Percentiles rank a stretch among this genome's conserved stretches.
phyloP scores from a whole-genome alignment of 2,113 vertebrate species.

The Melanerpes aurifrons region DNA sequence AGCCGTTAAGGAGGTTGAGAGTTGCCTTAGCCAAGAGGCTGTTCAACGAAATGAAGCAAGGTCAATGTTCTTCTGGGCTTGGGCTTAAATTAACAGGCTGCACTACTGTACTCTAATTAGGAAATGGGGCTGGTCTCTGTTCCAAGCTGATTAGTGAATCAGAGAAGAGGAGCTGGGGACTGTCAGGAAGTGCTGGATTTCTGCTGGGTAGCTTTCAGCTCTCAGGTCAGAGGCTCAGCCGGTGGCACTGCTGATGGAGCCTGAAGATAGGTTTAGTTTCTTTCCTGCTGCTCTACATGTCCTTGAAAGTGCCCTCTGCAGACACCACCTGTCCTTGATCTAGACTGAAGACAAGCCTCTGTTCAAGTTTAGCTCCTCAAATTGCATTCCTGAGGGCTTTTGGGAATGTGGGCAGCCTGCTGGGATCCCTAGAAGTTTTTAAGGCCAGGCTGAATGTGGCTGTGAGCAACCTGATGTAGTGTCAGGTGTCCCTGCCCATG shows the following conservation, averaged over 20 bases:
- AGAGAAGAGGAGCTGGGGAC: background rate
- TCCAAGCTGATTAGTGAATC: background rate
- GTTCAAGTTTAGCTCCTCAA: background rate
- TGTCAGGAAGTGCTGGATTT: background rate
- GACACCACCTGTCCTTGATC: background rate
- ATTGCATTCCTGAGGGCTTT: background rate
- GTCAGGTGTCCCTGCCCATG: too few relatives aligned
- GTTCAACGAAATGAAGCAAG: background rate
- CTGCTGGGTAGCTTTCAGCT: background rate
- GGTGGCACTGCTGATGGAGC: background rate
- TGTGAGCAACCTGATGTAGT: too few relatives aligned
- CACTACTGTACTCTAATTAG: background rate
- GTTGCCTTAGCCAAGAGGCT: background rate
- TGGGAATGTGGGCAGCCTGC: background rate
- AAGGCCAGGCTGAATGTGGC: too few relatives aligned
- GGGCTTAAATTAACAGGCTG: slow-evolving; percentile 9
- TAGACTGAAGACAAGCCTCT: background rate
- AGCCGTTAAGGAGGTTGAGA: background rate
- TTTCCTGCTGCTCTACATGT: background rate
- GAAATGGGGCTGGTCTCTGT: background rate
- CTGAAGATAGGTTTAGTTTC: background rate
- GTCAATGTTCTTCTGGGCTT: background rate
- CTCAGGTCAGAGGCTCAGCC: background rate
- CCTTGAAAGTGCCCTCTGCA: background rate
- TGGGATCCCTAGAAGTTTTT: background rate